Base-by-base conservation (phyloP, 2,888 invertebrate species). In the Nymphalis c-album region DNA sequence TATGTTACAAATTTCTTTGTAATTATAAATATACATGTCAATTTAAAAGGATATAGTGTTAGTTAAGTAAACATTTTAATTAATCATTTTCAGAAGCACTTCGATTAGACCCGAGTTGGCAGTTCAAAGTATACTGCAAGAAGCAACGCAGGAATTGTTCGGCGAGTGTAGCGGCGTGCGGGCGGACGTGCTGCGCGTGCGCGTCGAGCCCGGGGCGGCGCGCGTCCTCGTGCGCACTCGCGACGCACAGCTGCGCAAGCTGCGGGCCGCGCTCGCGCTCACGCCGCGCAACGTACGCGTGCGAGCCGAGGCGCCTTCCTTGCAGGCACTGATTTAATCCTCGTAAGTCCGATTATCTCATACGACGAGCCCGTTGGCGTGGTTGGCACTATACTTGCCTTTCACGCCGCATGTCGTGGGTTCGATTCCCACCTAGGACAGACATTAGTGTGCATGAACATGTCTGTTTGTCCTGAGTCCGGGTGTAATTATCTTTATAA, bases 221-320 rank as follows among this genome's bases (percentile, higher is more conserved):
- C 69, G 70, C 48, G 75, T 71, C 35, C 86, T 95, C 55, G 72
- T 95, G 70, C 91, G 94, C 70, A 94, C 95, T 57, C 87, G 91
- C 7, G 85, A 86, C 7, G 80, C 17, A 0, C 63, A 72, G n/a
- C 68, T 74, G 64, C 73, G 78, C 17, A 75, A 73, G 20, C 66
- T 79, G 68, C 74, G 79, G 18, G 80, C 82, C 0, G 82, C 82
- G 47, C 75, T 83, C 2, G 73, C 80, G 7, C 75, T 83, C 18
- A 47, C 72, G 4, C 20, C 75, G 20, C 68, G 68, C 5, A 60
- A 51, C 0, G 60, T 75, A 16, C 74, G 77, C 4, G 77, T 78
- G 31, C 61, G 64, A 17, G 69, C 70, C 1, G 75, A 77, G 64
- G 79, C 81, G 6, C 75, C 83, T 7, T 76, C 77, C 0, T 71